Evolutionary conservation across 2,113 vertebrate genomes (phyloP), one percentile per base, ranked within the genome.

Genomic region (rat (Rattus norvegicus)): DNA sequence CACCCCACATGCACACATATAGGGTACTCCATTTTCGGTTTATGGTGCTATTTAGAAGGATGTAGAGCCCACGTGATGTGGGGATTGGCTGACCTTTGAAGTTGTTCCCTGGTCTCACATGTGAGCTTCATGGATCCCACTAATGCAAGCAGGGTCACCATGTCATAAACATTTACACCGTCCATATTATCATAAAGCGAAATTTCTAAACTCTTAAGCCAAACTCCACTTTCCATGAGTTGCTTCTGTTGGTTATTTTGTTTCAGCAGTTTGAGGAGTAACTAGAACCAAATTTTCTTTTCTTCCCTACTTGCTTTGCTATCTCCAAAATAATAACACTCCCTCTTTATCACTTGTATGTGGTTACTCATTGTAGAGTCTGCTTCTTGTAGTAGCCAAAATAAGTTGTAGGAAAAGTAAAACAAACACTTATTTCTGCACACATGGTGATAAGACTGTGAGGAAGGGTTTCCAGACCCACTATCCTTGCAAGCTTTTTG

Each of bases 181-280:
- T 24, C 19, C 3, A 0, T 16, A n/a, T n/a, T 47, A 26, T 43
- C 10, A n/a, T n/a, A 36, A 67, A 49, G 1, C 13, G 10, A n/a
- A n/a, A 26, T 49, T 70, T n/a, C 33, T 26, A 70, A 88, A 88
- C 22, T 67, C 65, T 28, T 87, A 33, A 52, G 43, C 17, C 43
- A 36, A 52, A 24, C 24, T 47, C 2, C 2, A n/a, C 19, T 47
- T 52, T 7, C 20, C 28, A 70, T 54, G 36, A 70, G 8, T 70
- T 87, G 65, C 19, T 54, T 16, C 12, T n/a, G 5, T n/a, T 36
- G 5, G 11, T 26, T 87, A n/a, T 33, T 85, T 65, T 85, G 61
- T 86, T 33, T 22, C 22, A 36, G 47, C 85, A 24, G 8, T 70
- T 33, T 33, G 17, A 56, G 36, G 3, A 26, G 49, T 80, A 36